phyloP scores from a whole-genome alignment of 2,797 vertebrate genomes.

The Takifugu rubripes region DNA sequence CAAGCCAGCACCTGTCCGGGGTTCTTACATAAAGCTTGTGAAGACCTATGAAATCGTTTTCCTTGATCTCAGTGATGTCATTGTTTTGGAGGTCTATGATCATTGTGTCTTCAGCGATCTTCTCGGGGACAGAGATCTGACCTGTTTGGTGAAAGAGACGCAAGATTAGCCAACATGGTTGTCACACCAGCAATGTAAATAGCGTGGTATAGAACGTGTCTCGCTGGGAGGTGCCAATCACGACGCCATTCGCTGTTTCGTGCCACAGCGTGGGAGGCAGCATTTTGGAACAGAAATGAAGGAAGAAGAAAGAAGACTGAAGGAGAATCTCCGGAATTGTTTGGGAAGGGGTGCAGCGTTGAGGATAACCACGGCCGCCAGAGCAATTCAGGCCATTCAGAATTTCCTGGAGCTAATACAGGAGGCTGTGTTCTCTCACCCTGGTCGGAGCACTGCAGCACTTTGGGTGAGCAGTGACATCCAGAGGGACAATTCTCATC shows the following conservation, averaged over 20 bases:
- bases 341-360: no score
- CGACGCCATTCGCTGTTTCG: no score
- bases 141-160: conserved; percentile 68
- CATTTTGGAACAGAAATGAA: no score
- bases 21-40: conserved; percentile 84
- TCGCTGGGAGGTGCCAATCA: no score
- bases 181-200: not conserved
- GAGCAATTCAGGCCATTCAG: no score
- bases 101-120: conserved; percentile 87
- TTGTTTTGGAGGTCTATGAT: conserved; percentile 98
- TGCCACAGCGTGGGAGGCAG: no score
- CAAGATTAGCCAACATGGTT: no score
- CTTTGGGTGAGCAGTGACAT: conserved; percentile 86
- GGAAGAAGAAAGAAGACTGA: no score
- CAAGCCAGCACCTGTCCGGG: not conserved
- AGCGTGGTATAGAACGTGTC: not conserved
- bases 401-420: no score
- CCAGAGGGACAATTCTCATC: conserved; percentile 83
- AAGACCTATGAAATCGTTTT: conserved; percentile 91
- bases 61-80: conserved; percentile 93
- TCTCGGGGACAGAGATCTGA: conserved; percentile 85
- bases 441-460: conserved; percentile 94
- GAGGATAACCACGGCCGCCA: no score
- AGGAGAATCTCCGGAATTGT: no score
- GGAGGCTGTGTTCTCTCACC: conserved; percentile 66